Percentiles rank a stretch among this genome's conserved stretches.
These are phyloP conservation scores for Hycleus phaleratus DNA, from an alignment of 1,140 invertebrate genomes.

Conservation along the genomic window DNA sequence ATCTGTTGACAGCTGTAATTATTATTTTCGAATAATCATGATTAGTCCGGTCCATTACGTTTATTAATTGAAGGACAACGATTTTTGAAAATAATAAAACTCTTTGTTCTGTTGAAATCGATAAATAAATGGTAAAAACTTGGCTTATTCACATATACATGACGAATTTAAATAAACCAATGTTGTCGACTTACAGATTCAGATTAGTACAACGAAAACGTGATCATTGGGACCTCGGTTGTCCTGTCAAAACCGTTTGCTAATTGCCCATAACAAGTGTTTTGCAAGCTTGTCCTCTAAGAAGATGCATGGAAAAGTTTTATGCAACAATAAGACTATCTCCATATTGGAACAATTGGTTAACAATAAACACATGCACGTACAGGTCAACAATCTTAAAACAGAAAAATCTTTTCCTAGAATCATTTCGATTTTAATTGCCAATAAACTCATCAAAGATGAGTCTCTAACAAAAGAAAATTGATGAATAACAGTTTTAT, in stretches of 20 bases:
- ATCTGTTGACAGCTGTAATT: too few species aligned
- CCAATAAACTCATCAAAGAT: constrained; percentile 7
- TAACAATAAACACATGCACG: too few species aligned
- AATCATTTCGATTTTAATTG: neutral
- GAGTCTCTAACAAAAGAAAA: constrained; percentile 8
- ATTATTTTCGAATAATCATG: too few species aligned
- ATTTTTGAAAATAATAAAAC: too few species aligned
- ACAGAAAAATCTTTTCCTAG: too few species aligned
- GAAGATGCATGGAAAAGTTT: constrained; percentile 13
- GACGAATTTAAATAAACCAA: too few species aligned
- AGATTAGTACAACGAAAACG: constrained; percentile 15
- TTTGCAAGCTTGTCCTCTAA: constrained; percentile 15
- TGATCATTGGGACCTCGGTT: constrained; percentile 10
- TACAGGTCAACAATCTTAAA: neutral
- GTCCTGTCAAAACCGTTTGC: constrained; percentile 16
- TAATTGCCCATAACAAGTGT: constrained; percentile 16
- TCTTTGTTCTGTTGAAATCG: too few species aligned
- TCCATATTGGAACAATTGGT: constrained; percentile 11
- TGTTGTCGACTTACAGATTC: constrained; percentile 4
- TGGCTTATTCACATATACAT: too few species aligned
- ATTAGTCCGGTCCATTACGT: too few species aligned
- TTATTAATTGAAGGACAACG: too few species aligned
- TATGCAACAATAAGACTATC: constrained; percentile 11
- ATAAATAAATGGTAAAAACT: too few species aligned
- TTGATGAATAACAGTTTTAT: constrained; percentile 6